Base-by-base conservation (phyloP, 2,113 vertebrate species). In the Channa argus region DNA sequence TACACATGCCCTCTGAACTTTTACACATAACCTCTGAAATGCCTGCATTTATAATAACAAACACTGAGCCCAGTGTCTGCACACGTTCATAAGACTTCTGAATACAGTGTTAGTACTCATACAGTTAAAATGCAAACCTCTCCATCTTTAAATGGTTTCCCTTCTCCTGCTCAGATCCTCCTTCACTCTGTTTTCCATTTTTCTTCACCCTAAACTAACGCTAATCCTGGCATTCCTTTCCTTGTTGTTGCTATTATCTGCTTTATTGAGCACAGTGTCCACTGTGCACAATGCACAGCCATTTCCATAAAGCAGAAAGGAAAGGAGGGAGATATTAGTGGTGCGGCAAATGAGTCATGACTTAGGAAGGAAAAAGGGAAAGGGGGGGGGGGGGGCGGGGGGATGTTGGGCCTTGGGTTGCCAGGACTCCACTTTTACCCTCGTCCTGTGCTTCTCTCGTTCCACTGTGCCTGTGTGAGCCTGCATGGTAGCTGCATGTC, bases 331-430 rank as follows among this genome's bases (percentile, higher is more conserved):
- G 65, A 36, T 95, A 95, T 96, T 96, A 96, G 94, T 96, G 74
- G 94, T 93, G 93, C 93, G 96, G 95, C 94, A 95, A 97, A 97
- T 96, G 95, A 97, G 96, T 96, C 96, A 96, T 96, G 96, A 96
- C 94, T 77, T 77, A 6, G 2, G 2, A 8, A 53, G 39, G 54
- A 41, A 14, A 13, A 38, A 34, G 55, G 33, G 14, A 24, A n/a
- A 47, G 33, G 3, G 24, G 47, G 33, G 3, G 12, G 24, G 38
- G 13, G 24, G 47, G 33, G 3, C 10, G 24, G 38, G 13, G 67
- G 3, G 15, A 10, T 36, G 74, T 56, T 47, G 77, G 83, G 55
- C 52, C 64, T 92, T 86, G 93, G 88, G 93, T 94, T 69, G 86
- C 94, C 92, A 77, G 90, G 91, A 90, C 93, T 94, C 94, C 90